A percentile compares a stretch with the other conserved stretches of the same genome.
Evolutionary conservation across 2,797 vertebrate genomes (phyloP).

Genomic region (Antrozous pallidus): DNA sequence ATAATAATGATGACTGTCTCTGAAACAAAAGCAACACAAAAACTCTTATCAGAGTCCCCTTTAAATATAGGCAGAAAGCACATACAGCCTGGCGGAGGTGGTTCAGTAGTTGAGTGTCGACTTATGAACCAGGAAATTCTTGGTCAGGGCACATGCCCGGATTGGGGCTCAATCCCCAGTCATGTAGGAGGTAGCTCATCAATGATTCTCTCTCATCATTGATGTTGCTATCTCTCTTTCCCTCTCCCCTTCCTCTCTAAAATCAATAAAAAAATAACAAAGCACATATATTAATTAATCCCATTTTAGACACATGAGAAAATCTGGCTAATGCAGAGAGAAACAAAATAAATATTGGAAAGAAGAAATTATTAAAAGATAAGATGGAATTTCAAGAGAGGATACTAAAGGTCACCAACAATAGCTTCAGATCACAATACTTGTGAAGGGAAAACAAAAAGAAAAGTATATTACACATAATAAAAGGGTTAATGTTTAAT

Average conservation of each 20-base stretch:
- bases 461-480: background rate
- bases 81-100: background rate
- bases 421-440: background rate
- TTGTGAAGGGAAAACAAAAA: background rate
- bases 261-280: no score
- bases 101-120: no score
- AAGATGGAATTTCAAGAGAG: background rate
- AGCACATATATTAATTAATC: background rate
- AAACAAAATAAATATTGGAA: background rate
- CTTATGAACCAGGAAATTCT: no score
- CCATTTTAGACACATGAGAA: background rate
- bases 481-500: background rate
- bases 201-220: no score
- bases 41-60: background rate
- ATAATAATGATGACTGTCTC: background rate
- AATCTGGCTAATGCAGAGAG: background rate
- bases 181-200: no score
- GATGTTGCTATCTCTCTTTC: no score
- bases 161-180: no score
- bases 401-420: background rate
- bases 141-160: no score
- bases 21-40: conserved; percentile 8
- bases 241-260: no score
- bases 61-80: background rate
- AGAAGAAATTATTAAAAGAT: background rate